These are phyloP conservation scores for Grapholita molesta DNA, from an alignment of 1,140 invertebrate species.

Conservation along the genomic window DNA sequence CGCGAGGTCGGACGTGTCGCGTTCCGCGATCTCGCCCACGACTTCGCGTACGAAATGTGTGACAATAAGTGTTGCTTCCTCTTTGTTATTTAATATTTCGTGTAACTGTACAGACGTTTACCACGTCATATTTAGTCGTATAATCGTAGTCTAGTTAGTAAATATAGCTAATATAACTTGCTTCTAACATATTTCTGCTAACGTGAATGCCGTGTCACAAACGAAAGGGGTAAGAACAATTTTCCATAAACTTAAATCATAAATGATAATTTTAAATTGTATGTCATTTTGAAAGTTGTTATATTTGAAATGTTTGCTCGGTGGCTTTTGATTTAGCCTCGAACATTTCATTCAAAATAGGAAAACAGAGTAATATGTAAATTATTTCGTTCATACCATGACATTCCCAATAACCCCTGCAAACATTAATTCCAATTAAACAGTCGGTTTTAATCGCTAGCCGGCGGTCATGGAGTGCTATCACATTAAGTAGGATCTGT, in stretches of 20 bases:
- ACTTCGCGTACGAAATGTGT: constrained; percentile 67
- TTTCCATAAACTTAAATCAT: neutral
- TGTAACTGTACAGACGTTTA: constrained; percentile 30
- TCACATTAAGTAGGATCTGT: neutral
- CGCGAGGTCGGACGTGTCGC: constrained; percentile 44
- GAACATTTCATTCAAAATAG: neutral
- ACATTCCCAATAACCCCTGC: neutral
- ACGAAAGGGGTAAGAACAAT: constrained; percentile 18
- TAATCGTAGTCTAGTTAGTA: neutral
- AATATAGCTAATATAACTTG: neutral
- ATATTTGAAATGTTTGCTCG: no score
- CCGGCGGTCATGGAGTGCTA: neutral
- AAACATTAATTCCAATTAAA: constrained; percentile 15
- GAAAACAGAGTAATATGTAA: neutral
- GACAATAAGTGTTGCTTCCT: constrained; percentile 76
- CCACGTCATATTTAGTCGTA: neutral
- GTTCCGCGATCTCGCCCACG: constrained; percentile 31
- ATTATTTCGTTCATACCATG: neutral
- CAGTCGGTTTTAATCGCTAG: neutral
- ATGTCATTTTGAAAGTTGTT: no score
- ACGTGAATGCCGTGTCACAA: constrained; percentile 11
- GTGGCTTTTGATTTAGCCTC: no score
- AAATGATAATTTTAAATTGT: no score
- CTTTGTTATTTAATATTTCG: constrained; percentile 59
- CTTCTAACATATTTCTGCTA: constrained; percentile 15